Percentiles rank a stretch among this genome's conserved stretches.
Evolutionary conservation across 2,797 vertebrate species (phyloP).

Genomic region (Amniataba percoides): DNA sequence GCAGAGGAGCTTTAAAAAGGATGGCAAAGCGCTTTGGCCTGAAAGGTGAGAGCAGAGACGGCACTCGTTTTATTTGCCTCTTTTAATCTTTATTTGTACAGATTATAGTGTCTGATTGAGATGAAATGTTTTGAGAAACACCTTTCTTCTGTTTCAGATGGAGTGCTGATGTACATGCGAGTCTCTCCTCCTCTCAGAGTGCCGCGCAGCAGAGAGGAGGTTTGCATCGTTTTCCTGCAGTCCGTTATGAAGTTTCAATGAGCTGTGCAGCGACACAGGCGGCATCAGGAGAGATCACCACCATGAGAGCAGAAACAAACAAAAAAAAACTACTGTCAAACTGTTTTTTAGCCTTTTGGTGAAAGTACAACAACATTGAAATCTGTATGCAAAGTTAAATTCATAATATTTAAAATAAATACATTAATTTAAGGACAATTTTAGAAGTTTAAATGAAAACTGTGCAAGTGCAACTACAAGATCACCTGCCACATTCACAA

Average conservation of each 20-base stretch:
- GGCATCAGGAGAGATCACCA: too few species aligned
- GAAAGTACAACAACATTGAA: too few species aligned
- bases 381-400: too few species aligned
- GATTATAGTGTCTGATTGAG: neutral
- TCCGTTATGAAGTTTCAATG: neutral
- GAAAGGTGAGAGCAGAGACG: constrained; percentile 38
- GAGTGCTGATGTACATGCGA: constrained; percentile 73
- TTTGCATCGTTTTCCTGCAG: neutral
- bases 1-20: constrained; percentile 50
- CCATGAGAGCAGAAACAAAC: neutral
- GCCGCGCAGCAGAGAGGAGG: constrained; percentile 76
- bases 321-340: neutral
- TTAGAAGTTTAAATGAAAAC: neutral
- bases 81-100: too few species aligned
- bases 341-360: neutral
- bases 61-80: neutral
- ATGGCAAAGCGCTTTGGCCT: constrained; percentile 70
- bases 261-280: neutral
- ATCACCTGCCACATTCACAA: neutral
- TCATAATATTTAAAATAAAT: too few species aligned
- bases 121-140: neutral
- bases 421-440: neutral
- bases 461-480: neutral
- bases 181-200: constrained; percentile 73
- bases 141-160: constrained; percentile 63